phyloP scores from a whole-genome alignment of 2,888 invertebrate species.

The Orgyia antiqua region DNA sequence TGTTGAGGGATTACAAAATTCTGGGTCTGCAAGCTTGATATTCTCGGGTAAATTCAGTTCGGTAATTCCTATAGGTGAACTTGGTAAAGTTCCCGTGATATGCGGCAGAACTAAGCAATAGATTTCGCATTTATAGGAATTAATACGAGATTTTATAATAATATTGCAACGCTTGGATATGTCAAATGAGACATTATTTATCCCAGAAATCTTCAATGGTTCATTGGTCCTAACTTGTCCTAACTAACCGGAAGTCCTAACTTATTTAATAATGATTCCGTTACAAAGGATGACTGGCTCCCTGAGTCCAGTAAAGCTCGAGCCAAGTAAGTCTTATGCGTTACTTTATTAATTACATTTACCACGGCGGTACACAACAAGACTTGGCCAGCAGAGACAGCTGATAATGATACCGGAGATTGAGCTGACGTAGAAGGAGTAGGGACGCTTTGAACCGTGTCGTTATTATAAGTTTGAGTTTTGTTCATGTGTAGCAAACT shows the following conservation, averaged over 20 bases:
- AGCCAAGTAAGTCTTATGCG: too few species aligned
- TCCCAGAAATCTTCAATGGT: neutral
- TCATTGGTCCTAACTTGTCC: neutral
- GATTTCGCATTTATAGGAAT: neutral
- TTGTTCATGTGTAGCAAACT: neutral
- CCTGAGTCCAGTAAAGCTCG: too few species aligned
- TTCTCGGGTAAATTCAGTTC: neutral
- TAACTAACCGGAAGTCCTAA: conserved; percentile 1
- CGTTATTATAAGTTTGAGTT: neutral
- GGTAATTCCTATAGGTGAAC: neutral
- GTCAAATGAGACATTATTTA: neutral
- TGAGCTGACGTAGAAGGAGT: too few species aligned
- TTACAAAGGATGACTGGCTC: neutral
- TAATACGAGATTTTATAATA: neutral
- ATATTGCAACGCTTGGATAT: neutral
- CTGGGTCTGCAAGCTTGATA: neutral
- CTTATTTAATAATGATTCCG: conserved; percentile 2
- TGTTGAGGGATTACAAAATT: neutral
- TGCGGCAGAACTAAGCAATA: neutral
- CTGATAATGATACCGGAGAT: neutral
- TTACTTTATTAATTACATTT: too few species aligned
- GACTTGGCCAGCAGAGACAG: too few species aligned
- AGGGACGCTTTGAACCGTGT: too few species aligned
- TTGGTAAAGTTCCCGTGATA: neutral
- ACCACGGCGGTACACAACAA: too few species aligned